Base-by-base conservation (phyloP, 92 coral and sea anemone species). In the Palythoa heliodiscus region DNA sequence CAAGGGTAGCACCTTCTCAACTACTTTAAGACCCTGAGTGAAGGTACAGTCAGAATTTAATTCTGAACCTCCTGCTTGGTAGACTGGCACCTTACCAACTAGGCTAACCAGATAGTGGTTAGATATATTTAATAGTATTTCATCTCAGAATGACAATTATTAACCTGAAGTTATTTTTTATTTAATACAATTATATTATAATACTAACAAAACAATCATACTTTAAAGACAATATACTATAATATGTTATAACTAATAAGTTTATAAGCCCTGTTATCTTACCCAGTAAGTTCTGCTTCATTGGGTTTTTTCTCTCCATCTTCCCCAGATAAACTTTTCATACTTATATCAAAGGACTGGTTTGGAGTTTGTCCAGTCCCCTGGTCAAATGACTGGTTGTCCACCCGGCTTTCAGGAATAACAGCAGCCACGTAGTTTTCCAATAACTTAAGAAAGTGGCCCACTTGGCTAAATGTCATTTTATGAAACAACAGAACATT, bases 391-490 rank as follows among this genome's bases (percentile, higher is more conserved):
- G 79, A 54, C 43, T 5, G 43, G 40, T 39, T 2, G 54, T 39
- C 19, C 19, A 25, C 84, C 22, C 53, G 38, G 52, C n/a, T 8
- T 10, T 23, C 58, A 7, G 39, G 60, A 24, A 13, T 37, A 15
- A 85, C 47, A 69, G 66, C 50, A 43, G 66, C 82, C 12, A 94
- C 25, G 70, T 96, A 96, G 0, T 71, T 78, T 82, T 91, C 77
- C 39, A 96, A 71, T 53, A 89, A 64, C n/a, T 83, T 90, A 11
- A 89, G 87, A 78, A 94, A 96, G 75, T 91, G 97, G 29, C 94
- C 86, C 22, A 94, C 92, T 84, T 96, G 99, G 58, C 95, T 93
- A 80, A 96, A 96, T 8, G 92, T 91, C 99, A 96, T 96, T 88
- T 91, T 94, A 24, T 96, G 92, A 72, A 94, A 96, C 86, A 95